Evolutionary conservation across 2,888 invertebrate genomes (phyloP).

Genomic region (Fissipunctia ypsillon): DNA sequence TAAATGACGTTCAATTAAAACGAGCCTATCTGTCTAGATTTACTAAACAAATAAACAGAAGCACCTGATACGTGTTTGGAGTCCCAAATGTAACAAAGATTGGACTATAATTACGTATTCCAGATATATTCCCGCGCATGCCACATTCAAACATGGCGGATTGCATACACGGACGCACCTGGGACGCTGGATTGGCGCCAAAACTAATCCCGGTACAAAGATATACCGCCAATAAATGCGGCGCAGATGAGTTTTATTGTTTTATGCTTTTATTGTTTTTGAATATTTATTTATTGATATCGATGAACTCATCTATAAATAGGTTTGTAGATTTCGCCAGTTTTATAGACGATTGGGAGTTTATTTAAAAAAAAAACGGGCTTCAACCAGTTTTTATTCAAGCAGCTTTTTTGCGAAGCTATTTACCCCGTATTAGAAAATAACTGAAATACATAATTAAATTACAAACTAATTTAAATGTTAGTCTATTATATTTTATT

Average conservation of each 20-base stretch:
- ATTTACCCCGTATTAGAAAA: too few species aligned
- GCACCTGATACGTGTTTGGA: conserved; percentile 36
- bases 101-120: conserved; percentile 53
- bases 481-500: too few species aligned
- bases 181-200: conserved; percentile 59
- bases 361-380: too few species aligned
- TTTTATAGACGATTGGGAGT: too few species aligned
- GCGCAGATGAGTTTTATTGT: conserved; percentile 34
- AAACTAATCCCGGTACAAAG: conserved; percentile 59
- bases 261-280: conserved; percentile 5
- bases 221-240: conserved; percentile 44
- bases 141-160: conserved; percentile 43
- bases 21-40: background rate
- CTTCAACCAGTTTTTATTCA: background rate
- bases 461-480: too few species aligned
- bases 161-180: conserved; percentile 60
- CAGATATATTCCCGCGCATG: conserved; percentile 38
- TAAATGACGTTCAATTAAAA: background rate
- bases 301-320: background rate
- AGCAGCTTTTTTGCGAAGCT: background rate
- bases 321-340: background rate
- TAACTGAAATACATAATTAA: too few species aligned
- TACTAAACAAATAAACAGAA: conserved; percentile 25
- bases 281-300: conserved; percentile 1
- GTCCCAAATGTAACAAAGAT: conserved; percentile 28